A percentile compares a stretch with the other conserved stretches of the same genome.
phyloP scores from a whole-genome alignment of 1,140 invertebrate genomes.

The Neodiprion pinetum region DNA sequence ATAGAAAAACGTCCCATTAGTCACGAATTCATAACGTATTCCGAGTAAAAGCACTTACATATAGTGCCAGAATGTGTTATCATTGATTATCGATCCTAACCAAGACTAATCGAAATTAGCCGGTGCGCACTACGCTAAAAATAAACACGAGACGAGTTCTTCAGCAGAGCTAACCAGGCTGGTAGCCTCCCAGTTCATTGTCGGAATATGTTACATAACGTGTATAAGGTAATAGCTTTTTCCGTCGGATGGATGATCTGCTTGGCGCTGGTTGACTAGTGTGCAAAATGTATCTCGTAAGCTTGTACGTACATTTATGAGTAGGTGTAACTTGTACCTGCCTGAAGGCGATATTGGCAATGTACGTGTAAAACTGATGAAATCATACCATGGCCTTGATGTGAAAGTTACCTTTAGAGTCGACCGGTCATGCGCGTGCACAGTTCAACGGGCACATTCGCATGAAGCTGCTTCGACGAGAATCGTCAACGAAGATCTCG shows the following conservation, averaged over 20 bases:
- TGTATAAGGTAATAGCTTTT: too few species aligned
- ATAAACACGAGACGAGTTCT: too few species aligned
- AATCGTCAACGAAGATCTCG: not conserved
- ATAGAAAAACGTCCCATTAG: too few species aligned
- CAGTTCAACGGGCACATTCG: constrained; percentile 16
- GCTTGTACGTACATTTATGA: not conserved
- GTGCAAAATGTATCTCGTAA: not conserved
- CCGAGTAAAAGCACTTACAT: too few species aligned
- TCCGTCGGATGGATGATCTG: not conserved
- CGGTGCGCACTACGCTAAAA: too few species aligned
- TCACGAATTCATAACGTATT: too few species aligned
- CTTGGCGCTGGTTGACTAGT: not conserved
- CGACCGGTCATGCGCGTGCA: constrained; percentile 26
- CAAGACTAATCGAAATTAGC: too few species aligned
- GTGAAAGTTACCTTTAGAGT: constrained; percentile 58
- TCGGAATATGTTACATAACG: too few species aligned
- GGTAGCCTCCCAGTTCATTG: too few species aligned
- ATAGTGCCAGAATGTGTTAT: too few species aligned
- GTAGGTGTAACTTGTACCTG: not conserved
- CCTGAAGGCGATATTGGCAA: not conserved
- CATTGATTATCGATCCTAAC: too few species aligned
- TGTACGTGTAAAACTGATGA: constrained; percentile 42
- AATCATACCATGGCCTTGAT: constrained; percentile 57
- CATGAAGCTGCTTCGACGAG: not conserved
- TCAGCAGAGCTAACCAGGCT: too few species aligned